These are phyloP conservation scores for Osmerus eperlanus DNA, from an alignment of 2,113 vertebrate species.

Conservation along the genomic window DNA sequence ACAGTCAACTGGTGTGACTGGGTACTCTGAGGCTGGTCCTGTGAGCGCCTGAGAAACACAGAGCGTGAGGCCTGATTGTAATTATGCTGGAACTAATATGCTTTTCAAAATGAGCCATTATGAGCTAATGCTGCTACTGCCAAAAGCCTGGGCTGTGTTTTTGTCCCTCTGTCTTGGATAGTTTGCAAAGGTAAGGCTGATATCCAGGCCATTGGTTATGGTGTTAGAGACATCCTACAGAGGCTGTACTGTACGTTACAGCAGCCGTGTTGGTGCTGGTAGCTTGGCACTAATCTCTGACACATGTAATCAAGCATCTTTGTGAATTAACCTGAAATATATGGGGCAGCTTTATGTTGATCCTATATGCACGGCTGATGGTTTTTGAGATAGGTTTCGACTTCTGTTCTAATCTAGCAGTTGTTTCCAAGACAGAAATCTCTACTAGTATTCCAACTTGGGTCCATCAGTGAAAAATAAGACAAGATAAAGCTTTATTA, in stretches of 20 bases:
- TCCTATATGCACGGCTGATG: not conserved
- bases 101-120: conserved; percentile 82
- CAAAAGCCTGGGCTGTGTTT: conserved; percentile 71
- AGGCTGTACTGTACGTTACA: not conserved
- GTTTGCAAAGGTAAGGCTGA: conserved; percentile 75
- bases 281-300: too few relatives aligned
- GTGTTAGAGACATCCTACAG: conserved; percentile 59
- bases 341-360: not conserved
- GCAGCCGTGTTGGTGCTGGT: too few relatives aligned
- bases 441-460: too few relatives aligned
- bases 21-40: conserved; percentile 71
- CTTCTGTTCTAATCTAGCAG: not conserved
- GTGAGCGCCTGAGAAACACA: conserved; percentile 72
- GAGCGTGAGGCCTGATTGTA: conserved; percentile 76
- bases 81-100: conserved; percentile 83
- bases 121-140: conserved; percentile 76
- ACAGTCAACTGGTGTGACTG: conserved; percentile 77
- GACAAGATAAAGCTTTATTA: too few relatives aligned
- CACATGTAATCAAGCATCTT: conserved; percentile 29
- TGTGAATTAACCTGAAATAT: conserved; percentile 51
- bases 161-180: conserved; percentile 71
- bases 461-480: too few relatives aligned
- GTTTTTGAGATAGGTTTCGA: not conserved
- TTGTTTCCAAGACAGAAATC: too few relatives aligned
- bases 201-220: conserved; percentile 70